Percentiles rank a stretch among this genome's conserved stretches.
phyloP scores from a whole-genome alignment of 2,888 invertebrate species.

The Pyrrhosoma nymphula region DNA sequence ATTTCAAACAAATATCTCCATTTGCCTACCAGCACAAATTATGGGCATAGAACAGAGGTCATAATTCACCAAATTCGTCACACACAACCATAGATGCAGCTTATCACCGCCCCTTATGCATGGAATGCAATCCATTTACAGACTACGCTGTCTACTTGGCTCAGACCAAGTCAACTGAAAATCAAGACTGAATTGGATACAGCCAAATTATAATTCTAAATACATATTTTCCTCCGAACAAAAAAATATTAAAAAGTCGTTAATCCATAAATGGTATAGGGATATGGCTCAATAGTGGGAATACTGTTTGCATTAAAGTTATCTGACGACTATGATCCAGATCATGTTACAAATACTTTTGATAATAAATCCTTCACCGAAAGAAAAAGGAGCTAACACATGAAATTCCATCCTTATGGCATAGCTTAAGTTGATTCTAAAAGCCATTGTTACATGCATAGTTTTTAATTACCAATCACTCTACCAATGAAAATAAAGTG shows the following conservation, averaged over 20 bases:
- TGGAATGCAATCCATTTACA: slow-evolving; percentile 52
- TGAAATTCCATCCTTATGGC: background rate
- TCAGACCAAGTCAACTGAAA: background rate
- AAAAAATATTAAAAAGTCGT: background rate
- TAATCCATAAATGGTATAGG: background rate
- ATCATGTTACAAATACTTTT: slow-evolving; percentile 44
- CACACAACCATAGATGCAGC: slow-evolving; percentile 7
- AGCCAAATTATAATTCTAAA: background rate
- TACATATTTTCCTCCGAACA: background rate
- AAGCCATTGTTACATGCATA: slow-evolving; percentile 33
- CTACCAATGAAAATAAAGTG: slow-evolving; percentile 38
- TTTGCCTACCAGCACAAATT: background rate
- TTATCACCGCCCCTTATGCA: slow-evolving; percentile 2
- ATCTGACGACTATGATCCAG: slow-evolving; percentile 3
- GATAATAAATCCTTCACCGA: slow-evolving; percentile 40
- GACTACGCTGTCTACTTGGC: background rate
- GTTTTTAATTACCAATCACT: slow-evolving; percentile 7
- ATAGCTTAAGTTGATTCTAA: slow-evolving; percentile 34
- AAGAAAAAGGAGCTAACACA: background rate
- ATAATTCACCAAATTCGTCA: slow-evolving; percentile 3
- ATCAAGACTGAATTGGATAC: background rate
- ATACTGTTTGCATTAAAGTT: slow-evolving; percentile 50
- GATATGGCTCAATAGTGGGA: background rate
- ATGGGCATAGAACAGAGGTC: background rate
- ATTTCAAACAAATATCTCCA: background rate